Evolutionary conservation across 2,113 vertebrate genomes (phyloP).

Genomic region (Synchiropus splendidus): DNA sequence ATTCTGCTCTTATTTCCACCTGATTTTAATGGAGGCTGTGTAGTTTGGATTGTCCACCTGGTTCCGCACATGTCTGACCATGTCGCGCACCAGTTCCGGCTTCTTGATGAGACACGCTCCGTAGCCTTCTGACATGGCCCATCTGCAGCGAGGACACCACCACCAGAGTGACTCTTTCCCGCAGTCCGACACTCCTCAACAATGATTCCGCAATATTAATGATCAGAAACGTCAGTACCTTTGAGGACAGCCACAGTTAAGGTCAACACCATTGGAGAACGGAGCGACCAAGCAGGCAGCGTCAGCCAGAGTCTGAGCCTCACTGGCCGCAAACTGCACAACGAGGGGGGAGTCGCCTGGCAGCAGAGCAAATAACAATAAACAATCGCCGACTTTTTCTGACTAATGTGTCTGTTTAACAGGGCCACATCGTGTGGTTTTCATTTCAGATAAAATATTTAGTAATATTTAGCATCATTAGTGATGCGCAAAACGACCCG

Average conservation of each 20-base stretch:
- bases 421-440: too few species aligned
- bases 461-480: too few species aligned
- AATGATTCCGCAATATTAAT: too few species aligned
- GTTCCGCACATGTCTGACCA: slow-evolving; percentile 84
- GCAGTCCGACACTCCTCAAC: too few species aligned
- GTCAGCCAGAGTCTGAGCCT: slow-evolving; percentile 82
- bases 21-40: slow-evolving; percentile 90
- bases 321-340: slow-evolving; percentile 91
- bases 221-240: slow-evolving; percentile 58
- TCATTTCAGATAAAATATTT: too few species aligned
- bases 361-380: slow-evolving; percentile 14
- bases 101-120: slow-evolving; percentile 95
- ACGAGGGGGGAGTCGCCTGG: slow-evolving; percentile 86
- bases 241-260: slow-evolving; percentile 97
- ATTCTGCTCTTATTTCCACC: slow-evolving; percentile 62
- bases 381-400: background rate
- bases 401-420: too few species aligned
- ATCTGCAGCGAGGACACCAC: slow-evolving; percentile 62
- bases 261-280: slow-evolving; percentile 88
- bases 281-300: slow-evolving; percentile 79
- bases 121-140: slow-evolving; percentile 90
- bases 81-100: slow-evolving; percentile 86
- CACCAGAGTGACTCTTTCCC: background rate
- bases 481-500: too few species aligned
- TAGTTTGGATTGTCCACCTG: slow-evolving; percentile 81